Base-by-base conservation (phyloP, 2,113 vertebrate species). In the Megaleporinus macrocephalus region DNA sequence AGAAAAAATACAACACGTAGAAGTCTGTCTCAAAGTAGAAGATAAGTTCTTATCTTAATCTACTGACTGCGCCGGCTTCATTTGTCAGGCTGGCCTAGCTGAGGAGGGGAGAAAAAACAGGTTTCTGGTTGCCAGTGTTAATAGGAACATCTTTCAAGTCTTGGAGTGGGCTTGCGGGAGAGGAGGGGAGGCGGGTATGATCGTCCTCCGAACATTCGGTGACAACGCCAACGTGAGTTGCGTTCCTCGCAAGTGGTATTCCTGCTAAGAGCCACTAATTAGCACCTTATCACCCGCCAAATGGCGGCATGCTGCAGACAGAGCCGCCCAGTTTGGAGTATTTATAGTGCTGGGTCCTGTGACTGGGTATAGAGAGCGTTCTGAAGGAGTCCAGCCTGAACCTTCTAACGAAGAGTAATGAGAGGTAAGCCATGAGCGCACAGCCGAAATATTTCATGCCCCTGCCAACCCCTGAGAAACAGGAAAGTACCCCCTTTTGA, bases 21-120 rank as follows among this genome's bases (percentile, higher is more conserved):
- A 96, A 96, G 95, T 97, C 95, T 96, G 94, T 95, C 93, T 95
- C 91, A 79, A 91, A 96, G 96, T 93, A 93, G 92, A 93, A 98
- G 96, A 98, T 97, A 97, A 96, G 94, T 96, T 96, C 96, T 98
- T 97, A 97, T 99, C 96, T 97, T 96, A 96, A 98, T 98, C 96
- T 97, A 97, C 97, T 96, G 96, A 97, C 95, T 97, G 93, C 93
- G 92, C 94, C 94, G 95, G 94, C 94, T 97, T 97, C 95, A 97
- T 98, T 98, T 96, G 96, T 98, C 96, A 98, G 95, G 95, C 95
- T 93, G 93, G 95, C 93, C 94, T 94, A 87, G 94, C 89, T 51
- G 79, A 62, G 71, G 53, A 76, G 63, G n/a, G 70, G 75, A 94
- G 92, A 93, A 95, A 95, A 93, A 94, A 91, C 93, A 94, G 94